Percentiles rank a stretch among this genome's conserved stretches.
These are phyloP conservation scores for Nipponia nippon DNA, from an alignment of 2,113 vertebrate species.

Conservation along the genomic window DNA sequence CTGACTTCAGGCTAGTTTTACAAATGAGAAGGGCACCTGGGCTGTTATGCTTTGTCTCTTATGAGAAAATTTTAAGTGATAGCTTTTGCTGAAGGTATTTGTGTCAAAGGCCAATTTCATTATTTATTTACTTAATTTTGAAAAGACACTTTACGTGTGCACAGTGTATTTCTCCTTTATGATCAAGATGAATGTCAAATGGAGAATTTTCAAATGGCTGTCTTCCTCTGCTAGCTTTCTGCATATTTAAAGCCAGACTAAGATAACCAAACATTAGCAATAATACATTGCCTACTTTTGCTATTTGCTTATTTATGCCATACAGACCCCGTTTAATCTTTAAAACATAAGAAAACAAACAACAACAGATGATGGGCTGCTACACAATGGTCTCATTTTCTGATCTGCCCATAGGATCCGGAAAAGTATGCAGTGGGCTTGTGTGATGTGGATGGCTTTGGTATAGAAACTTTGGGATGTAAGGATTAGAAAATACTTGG, in stretches of 20 bases:
- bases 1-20: neutral
- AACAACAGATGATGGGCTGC: neutral
- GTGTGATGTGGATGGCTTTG: neutral
- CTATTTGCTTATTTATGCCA: neutral
- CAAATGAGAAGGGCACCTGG: neutral
- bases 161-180: neutral
- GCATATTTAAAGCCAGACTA: neutral
- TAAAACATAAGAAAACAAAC: neutral
- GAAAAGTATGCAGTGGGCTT: neutral
- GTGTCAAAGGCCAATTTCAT: neutral
- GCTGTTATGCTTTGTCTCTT: neutral
- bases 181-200: neutral
- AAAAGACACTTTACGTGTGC: neutral
- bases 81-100: neutral
- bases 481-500: neutral
- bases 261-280: neutral
- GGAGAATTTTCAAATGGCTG: neutral
- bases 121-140: neutral
- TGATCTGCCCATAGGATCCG: neutral
- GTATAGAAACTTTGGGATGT: neutral
- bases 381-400: constrained; percentile 24
- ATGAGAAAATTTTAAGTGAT: neutral
- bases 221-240: neutral
- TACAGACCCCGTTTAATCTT: neutral
- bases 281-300: neutral